phyloP scores from a whole-genome alignment of 2,888 invertebrate species.

The Molorchus minor region DNA sequence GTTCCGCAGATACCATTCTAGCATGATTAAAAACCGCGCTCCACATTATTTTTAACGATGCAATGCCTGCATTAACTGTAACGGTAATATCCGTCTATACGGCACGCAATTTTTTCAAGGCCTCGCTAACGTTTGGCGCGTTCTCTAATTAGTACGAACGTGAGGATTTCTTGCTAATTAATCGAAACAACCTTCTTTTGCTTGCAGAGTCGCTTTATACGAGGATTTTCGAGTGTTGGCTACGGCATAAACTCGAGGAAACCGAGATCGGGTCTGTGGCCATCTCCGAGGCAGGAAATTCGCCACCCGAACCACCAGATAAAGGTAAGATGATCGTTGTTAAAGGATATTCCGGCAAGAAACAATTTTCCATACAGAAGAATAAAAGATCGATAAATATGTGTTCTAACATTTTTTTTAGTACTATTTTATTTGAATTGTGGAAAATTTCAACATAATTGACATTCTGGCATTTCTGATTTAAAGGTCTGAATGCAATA shows the following conservation, averaged over 20 bases:
- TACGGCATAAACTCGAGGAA: conserved; percentile 50
- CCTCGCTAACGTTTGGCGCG: not conserved
- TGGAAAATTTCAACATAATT: no score
- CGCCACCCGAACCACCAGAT: conserved; percentile 55
- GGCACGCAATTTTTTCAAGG: conserved; percentile 16
- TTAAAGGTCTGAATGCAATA: no score
- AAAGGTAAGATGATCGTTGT: no score
- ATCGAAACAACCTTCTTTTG: conserved; percentile 21
- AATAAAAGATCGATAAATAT: no score
- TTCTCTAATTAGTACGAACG: conserved; percentile 3
- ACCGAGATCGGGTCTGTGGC: conserved; percentile 51
- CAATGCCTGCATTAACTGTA: conserved; percentile 2
- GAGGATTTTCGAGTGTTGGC: conserved; percentile 54
- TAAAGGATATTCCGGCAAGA: no score
- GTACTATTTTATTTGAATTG: no score
- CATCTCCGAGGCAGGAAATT: conserved; percentile 47
- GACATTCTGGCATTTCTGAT: no score
- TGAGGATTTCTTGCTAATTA: conserved; percentile 12
- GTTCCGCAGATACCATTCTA: no score
- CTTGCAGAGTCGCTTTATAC: conserved; percentile 54
- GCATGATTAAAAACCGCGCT: conserved; percentile 15
- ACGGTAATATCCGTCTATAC: conserved; percentile 7
- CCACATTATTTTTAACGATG: conserved; percentile 24
- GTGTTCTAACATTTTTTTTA: no score
- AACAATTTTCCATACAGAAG: no score